Evolutionary conservation across 2,888 invertebrate genomes (phyloP).

Genomic region (Nemoura dubitans): DNA sequence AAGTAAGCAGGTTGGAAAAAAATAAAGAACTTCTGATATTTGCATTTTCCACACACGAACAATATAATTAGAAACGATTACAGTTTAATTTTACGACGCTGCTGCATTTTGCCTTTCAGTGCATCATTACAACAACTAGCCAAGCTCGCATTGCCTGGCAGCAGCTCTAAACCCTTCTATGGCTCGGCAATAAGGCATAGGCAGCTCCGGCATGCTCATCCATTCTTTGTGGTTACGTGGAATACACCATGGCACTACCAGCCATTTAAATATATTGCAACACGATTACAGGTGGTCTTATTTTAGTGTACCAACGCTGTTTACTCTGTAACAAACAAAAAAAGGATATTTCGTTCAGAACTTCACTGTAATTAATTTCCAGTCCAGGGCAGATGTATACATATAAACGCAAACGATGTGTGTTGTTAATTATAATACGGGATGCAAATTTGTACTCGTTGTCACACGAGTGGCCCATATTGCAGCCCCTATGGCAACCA

Average conservation of each 20-base stretch:
- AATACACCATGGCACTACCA: not conserved
- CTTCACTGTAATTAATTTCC: not conserved
- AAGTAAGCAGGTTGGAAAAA: not conserved
- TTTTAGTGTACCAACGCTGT: not conserved
- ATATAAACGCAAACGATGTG: not conserved
- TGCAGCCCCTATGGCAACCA: not conserved
- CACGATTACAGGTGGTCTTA: not conserved
- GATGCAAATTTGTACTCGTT: not conserved
- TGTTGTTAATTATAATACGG: slow-evolving; percentile 4
- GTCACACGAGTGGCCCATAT: not conserved
- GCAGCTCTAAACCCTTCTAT: not conserved
- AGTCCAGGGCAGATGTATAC: not conserved
- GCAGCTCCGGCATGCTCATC: not conserved
- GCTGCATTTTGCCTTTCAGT: slow-evolving; percentile 12
- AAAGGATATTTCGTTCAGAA: not conserved
- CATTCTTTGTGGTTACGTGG: not conserved
- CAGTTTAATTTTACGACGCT: slow-evolving; percentile 7
- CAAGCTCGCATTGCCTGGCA: not conserved
- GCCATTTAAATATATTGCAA: slow-evolving; percentile 1
- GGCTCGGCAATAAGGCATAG: not conserved
- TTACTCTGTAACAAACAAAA: not conserved
- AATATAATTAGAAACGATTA: slow-evolving; percentile 12
- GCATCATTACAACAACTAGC: not conserved
- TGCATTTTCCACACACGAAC: slow-evolving; percentile 12
- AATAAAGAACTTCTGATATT: not conserved